Percentiles rank a stretch among this genome's conserved stretches.
These are phyloP conservation scores for Archivesica marissinica DNA, from an alignment of 1,140 invertebrate species.

Conservation along the genomic window DNA sequence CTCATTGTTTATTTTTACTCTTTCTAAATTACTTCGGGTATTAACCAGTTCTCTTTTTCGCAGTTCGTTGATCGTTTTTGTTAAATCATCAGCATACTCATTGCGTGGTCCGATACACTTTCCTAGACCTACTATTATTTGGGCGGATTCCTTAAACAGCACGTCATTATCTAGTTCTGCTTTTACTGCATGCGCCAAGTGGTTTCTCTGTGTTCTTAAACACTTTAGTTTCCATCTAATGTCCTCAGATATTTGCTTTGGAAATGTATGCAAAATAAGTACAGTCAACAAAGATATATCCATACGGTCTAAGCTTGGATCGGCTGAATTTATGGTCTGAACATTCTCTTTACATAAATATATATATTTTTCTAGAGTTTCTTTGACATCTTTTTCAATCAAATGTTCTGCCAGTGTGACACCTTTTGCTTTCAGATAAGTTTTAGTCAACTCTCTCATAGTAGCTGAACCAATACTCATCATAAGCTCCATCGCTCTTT, in stretches of 20 bases:
- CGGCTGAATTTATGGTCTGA: not conserved
- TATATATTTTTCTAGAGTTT: not conserved
- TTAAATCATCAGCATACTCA: not conserved
- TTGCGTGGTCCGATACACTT: not conserved
- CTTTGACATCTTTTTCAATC: not conserved
- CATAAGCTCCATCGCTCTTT: not conserved
- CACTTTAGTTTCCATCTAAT: not conserved
- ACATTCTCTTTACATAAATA: not conserved
- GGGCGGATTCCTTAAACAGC: not conserved
- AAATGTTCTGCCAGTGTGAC: not conserved
- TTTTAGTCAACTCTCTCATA: not conserved
- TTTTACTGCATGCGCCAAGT: not conserved
- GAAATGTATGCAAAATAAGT: not conserved
- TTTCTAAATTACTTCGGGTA: constrained; percentile 7
- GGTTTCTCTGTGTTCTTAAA: not conserved
- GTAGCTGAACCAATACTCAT: not conserved
- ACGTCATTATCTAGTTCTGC: not conserved
- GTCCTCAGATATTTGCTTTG: not conserved
- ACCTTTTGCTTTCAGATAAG: not conserved
- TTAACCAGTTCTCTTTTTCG: not conserved
- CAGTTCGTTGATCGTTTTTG: not conserved
- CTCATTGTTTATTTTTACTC: constrained; percentile 6
- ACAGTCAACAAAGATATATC: not conserved
- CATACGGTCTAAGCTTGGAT: not conserved
- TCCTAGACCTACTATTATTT: not conserved